These are phyloP conservation scores for Entosphenus tridentatus DNA, from an alignment of 2,113 vertebrate species.

Conservation along the genomic window DNA sequence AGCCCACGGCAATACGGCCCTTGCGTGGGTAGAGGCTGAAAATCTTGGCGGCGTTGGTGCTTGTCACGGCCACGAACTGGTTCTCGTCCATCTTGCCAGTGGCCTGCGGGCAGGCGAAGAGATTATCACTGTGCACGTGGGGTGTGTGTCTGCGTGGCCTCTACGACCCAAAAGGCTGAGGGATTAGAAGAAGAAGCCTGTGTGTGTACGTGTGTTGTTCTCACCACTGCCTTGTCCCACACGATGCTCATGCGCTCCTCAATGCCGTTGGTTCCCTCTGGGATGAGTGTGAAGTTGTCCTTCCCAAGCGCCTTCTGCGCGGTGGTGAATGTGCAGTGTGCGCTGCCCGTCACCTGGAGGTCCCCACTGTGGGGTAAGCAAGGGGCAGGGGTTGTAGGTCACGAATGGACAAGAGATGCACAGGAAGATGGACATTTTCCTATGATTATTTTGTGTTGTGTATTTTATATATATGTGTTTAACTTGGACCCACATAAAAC, in stretches of 20 bases:
- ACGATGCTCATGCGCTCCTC: conserved; percentile 85
- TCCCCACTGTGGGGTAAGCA: conserved; percentile 37
- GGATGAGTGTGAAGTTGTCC: conserved; percentile 87
- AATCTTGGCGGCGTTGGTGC: conserved; percentile 93
- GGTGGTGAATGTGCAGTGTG: conserved; percentile 84
- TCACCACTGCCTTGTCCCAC: conserved; percentile 98
- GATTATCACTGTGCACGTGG: background rate
- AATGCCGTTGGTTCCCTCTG: conserved; percentile 74
- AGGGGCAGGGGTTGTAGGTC: no score
- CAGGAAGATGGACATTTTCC: no score
- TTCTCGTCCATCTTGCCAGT: conserved; percentile 98
- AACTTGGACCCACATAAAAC: no score
- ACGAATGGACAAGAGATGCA: no score
- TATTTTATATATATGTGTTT: no score
- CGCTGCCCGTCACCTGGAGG: conserved; percentile 66
- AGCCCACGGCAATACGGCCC: conserved; percentile 76
- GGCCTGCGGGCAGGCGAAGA: conserved; percentile 27
- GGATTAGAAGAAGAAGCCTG: no score
- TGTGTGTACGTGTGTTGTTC: conserved; percentile 11
- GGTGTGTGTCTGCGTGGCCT: background rate
- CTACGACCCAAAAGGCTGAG: no score
- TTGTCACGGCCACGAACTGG: conserved; percentile 86
- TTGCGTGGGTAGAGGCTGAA: conserved; percentile 91
- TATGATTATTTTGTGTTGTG: no score
- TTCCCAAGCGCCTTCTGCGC: conserved; percentile 96